Conservation (phyloP, 2,797 vertebrate genomes). For the Halcyon smyrnensis region DNA sequence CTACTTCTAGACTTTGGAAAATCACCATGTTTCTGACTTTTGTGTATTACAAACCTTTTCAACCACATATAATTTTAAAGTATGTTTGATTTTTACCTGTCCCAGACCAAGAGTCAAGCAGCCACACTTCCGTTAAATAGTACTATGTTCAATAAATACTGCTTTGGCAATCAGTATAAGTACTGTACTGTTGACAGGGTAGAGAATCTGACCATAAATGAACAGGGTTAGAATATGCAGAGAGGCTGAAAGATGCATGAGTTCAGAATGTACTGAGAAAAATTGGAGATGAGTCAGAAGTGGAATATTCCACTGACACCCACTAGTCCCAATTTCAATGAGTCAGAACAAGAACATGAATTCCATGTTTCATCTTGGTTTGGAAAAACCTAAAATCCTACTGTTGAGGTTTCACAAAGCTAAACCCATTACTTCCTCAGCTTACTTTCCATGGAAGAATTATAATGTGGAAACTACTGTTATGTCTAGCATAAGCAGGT, state of each 20-base stretch:
- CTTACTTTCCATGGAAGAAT: neutral
- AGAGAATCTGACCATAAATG: neutral
- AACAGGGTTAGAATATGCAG: neutral
- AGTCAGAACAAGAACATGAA: neutral
- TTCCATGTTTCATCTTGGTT: neutral
- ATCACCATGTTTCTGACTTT: neutral
- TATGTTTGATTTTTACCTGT: neutral
- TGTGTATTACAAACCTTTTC: neutral
- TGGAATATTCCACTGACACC: neutral
- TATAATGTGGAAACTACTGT: neutral
- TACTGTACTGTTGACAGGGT: neutral
- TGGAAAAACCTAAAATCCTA: neutral
- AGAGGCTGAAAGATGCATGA: neutral
- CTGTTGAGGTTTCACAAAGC: neutral
- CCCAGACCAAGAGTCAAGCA: neutral
- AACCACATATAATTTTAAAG: neutral
- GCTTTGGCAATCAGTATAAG: neutral
- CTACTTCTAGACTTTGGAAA: neutral
- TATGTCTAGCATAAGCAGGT: neutral
- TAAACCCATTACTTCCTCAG: neutral
- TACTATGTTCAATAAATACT: neutral
- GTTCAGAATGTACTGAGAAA: neutral
- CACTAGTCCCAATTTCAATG: neutral
- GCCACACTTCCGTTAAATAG: neutral
- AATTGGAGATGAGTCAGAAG: neutral